Conservation (phyloP, 2,113 vertebrate species). For the Pitta sordida region DNA sequence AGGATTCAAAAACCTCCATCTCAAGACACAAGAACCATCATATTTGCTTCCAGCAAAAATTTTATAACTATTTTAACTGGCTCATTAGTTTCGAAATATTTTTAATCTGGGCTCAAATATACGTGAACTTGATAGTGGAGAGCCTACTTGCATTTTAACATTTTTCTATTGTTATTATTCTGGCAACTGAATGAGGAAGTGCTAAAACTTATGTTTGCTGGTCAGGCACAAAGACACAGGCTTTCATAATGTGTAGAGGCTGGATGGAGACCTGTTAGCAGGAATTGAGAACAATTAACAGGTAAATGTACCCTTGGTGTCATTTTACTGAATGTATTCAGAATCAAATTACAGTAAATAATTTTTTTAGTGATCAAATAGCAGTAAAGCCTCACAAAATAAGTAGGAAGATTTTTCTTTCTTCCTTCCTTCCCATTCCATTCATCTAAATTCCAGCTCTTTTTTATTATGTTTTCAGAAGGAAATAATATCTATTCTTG, state of each 20-base stretch:
- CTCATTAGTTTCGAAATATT: neutral
- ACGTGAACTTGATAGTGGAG: neutral
- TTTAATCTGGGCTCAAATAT: neutral
- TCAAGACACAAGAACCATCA: neutral
- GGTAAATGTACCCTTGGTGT: neutral
- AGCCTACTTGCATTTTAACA: neutral
- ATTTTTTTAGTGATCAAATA: neutral
- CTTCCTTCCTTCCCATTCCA: neutral
- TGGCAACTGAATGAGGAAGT: neutral
- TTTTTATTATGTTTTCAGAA: neutral
- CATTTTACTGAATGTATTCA: neutral
- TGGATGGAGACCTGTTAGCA: neutral
- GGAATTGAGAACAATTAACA: neutral
- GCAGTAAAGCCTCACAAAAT: neutral
- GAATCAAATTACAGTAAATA: too few relatives aligned
- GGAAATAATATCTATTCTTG: neutral
- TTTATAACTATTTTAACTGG: neutral
- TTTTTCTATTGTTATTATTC: neutral
- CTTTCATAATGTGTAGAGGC: neutral
- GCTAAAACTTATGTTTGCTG: rapidly evolving
- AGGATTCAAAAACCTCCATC: rapidly evolving
- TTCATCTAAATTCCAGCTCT: neutral
- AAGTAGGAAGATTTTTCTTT: neutral
- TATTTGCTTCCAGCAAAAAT: neutral
- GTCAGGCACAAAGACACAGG: neutral